These are phyloP conservation scores for Brachionus paranguensis DNA, from an alignment of 1,140 invertebrate species.

Conservation along the genomic window DNA sequence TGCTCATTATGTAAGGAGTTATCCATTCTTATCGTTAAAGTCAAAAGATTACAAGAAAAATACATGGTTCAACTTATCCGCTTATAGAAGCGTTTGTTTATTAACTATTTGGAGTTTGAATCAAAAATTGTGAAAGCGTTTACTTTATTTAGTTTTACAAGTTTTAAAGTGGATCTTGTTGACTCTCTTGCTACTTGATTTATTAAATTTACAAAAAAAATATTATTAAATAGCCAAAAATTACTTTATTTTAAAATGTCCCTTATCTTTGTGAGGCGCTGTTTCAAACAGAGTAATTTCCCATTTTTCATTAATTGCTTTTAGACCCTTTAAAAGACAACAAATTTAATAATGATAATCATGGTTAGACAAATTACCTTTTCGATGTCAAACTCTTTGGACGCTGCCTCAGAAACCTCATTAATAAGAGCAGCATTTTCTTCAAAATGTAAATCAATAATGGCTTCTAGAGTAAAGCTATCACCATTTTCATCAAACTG, in stretches of 20 bases:
- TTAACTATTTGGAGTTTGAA: too few species aligned
- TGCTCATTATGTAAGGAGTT: too few species aligned
- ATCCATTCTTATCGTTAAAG: too few species aligned
- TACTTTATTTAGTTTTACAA: too few species aligned
- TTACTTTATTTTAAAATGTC: conserved; percentile 46
- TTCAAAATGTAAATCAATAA: conserved; percentile 71
- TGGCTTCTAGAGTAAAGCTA: conserved; percentile 70
- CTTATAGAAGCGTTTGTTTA: too few species aligned
- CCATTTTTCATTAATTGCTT: conserved; percentile 67
- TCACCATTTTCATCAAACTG: conserved; percentile 70
- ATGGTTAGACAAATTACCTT: conserved; percentile 43
- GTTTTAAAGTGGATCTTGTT: too few species aligned
- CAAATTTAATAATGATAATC: not conserved
- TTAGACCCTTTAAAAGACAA: conserved; percentile 59
- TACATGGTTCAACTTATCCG: too few species aligned
- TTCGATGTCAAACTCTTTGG: conserved; percentile 76
- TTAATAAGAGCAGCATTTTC: conserved; percentile 70
- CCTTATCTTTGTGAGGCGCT: conserved; percentile 65
- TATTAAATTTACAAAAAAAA: too few species aligned
- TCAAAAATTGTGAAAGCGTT: too few species aligned
- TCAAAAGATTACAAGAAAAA: too few species aligned
- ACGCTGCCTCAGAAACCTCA: conserved; percentile 73
- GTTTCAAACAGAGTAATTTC: conserved; percentile 66
- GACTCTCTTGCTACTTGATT: too few species aligned
- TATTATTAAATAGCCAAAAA: too few species aligned